These are phyloP conservation scores for Spinus olivaceus DNA, from an alignment of 2,797 vertebrate species.

Conservation along the genomic window DNA sequence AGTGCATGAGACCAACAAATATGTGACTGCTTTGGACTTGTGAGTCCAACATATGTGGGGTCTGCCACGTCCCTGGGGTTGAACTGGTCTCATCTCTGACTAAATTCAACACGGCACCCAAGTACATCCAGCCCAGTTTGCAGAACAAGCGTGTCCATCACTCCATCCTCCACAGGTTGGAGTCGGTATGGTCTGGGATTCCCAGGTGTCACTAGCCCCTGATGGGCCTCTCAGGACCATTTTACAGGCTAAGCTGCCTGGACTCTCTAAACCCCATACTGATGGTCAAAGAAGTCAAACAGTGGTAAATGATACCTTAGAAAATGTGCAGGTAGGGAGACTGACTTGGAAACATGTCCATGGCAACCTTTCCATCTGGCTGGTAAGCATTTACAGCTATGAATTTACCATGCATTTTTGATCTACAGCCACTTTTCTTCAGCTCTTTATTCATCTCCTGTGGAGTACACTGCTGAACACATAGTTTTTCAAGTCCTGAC, in stretches of 20 bases:
- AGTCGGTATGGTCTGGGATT: accelerated
- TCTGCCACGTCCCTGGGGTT: no score
- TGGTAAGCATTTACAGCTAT: not conserved
- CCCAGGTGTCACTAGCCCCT: not conserved
- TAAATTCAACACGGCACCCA: not conserved
- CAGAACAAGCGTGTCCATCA: not conserved
- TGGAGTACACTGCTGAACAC: not conserved
- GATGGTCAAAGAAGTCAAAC: not conserved
- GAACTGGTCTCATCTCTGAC: not conserved
- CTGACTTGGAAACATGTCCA: not conserved
- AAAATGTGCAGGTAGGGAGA: not conserved
- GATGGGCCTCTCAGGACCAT: not conserved
- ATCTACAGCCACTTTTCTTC: not conserved
- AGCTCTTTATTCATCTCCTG: not conserved
- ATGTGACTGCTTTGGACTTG: not conserved
- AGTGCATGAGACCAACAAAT: not conserved
- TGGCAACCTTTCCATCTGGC: not conserved
- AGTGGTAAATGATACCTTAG: not conserved
- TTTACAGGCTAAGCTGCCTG: not conserved
- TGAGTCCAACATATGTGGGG: no score
- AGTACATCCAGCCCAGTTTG: not conserved
- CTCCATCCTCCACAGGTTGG: not conserved
- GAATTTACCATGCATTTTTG: not conserved
- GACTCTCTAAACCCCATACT: not conserved
- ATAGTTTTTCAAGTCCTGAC: not conserved